phyloP scores from a whole-genome alignment of 2,113 vertebrate genomes.

The Alectura lathami region DNA sequence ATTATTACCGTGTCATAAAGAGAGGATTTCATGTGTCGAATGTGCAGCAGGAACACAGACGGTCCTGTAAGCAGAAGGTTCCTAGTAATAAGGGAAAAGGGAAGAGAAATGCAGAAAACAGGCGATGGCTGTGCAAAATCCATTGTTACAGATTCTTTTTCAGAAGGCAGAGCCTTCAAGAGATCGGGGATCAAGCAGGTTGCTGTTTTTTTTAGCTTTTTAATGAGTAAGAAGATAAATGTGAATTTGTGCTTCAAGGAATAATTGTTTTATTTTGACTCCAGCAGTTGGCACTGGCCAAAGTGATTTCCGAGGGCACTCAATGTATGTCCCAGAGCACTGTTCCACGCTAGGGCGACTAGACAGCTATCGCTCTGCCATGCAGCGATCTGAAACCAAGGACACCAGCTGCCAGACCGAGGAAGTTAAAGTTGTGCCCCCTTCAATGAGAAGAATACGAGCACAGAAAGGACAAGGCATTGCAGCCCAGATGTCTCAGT shows the following conservation, averaged over 20 bases:
- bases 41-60: constrained; percentile 45
- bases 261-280: constrained; percentile 71
- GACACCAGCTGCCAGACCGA: constrained; percentile 96
- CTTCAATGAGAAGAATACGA: constrained; percentile 93
- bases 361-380: constrained; percentile 74
- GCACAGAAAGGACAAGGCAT: constrained; percentile 95
- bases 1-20: constrained; percentile 71
- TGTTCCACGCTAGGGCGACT: constrained; percentile 87
- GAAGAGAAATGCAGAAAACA: constrained; percentile 33
- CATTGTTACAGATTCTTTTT: constrained; percentile 38
- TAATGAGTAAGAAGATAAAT: neutral
- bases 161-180: neutral
- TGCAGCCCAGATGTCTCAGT: constrained; percentile 91
- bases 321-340: constrained; percentile 86
- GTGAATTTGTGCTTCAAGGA: constrained; percentile 29
- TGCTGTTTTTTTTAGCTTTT: neutral
- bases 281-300: constrained; percentile 79
- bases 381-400: constrained; percentile 82
- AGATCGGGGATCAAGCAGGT: neutral
- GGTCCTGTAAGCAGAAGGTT: constrained; percentile 55
- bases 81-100: constrained; percentile 26
- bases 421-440: constrained; percentile 89
- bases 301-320: constrained; percentile 83
- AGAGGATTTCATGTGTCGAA: constrained; percentile 56
- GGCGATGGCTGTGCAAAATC: neutral